phyloP scores from a whole-genome alignment of 2,113 vertebrate species.

The Rhombomys opimus region DNA sequence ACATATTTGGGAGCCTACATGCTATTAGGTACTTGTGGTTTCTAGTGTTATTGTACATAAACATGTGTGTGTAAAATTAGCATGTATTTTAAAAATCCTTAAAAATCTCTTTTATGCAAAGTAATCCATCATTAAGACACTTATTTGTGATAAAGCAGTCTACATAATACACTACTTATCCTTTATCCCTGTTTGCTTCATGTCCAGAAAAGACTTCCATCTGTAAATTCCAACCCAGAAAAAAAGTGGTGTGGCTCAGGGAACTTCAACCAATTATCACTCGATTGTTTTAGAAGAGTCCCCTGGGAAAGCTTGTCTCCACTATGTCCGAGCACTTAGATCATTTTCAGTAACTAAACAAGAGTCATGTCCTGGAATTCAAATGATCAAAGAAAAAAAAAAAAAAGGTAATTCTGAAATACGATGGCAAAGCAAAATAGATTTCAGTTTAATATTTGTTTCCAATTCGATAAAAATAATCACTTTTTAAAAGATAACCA shows the following conservation, averaged over 20 bases:
- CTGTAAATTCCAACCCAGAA: constrained; percentile 27
- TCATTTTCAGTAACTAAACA: constrained; percentile 59
- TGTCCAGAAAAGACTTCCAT: neutral
- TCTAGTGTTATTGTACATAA: neutral
- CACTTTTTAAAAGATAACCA: constrained; percentile 43
- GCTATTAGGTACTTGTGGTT: neutral
- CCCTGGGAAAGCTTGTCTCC: neutral
- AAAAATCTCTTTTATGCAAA: no score
- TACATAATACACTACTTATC: neutral
- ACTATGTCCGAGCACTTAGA: constrained; percentile 17
- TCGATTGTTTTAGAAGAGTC: constrained; percentile 3
- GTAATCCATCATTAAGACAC: neutral
- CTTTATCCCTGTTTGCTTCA: neutral
- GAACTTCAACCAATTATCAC: constrained; percentile 41
- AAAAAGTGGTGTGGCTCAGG: neutral
- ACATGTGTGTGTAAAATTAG: neutral
- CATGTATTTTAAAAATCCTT: no score
- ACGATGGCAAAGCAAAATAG: neutral
- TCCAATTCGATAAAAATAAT: constrained; percentile 1
- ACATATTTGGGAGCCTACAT: neutral
- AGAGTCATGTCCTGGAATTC: constrained; percentile 16
- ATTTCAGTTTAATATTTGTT: constrained; percentile 11
- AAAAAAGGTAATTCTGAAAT: constrained; percentile 52
- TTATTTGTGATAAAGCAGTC: neutral
- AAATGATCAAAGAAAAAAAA: constrained; percentile 59